A percentile compares a stretch with the other conserved stretches of the same genome.
Evolutionary conservation across 2,888 invertebrate species (phyloP).

Genomic region (Drosophila pseudotalamancana): DNA sequence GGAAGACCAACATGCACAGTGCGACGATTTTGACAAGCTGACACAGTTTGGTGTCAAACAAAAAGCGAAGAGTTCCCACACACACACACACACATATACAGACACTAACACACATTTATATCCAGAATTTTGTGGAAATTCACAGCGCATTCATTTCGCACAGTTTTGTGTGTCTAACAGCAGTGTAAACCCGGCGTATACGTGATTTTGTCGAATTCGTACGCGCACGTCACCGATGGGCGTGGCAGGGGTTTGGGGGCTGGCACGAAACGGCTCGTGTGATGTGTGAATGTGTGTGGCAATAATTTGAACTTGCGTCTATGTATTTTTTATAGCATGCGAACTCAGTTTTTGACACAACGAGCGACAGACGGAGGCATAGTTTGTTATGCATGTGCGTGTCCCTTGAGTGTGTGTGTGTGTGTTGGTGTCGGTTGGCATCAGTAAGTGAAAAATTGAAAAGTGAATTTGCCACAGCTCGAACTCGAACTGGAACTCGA

Average conservation of each 20-base stretch:
- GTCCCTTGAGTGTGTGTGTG: slow-evolving; percentile 19
- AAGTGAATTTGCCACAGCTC: slow-evolving; percentile 63
- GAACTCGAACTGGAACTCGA: not conserved
- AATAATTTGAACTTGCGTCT: slow-evolving; percentile 53
- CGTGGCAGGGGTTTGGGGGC: not conserved
- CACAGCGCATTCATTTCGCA: slow-evolving; percentile 59
- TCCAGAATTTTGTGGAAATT: slow-evolving; percentile 61
- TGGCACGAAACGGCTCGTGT: slow-evolving; percentile 9
- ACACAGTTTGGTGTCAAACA: slow-evolving; percentile 78
- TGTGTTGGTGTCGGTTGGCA: slow-evolving; percentile 22
- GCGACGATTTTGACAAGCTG: slow-evolving; percentile 77
- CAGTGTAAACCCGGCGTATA: slow-evolving; percentile 72
- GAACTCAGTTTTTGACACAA: slow-evolving; percentile 66
- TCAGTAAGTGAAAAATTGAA: slow-evolving; percentile 79
- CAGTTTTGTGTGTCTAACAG: slow-evolving; percentile 67
- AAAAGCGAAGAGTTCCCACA: slow-evolving; percentile 39
- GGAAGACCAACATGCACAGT: slow-evolving; percentile 76
- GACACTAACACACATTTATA: slow-evolving; percentile 2
- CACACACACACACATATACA: slow-evolving; percentile 11
- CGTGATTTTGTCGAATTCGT: slow-evolving; percentile 77
- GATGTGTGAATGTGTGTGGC: slow-evolving; percentile 35
- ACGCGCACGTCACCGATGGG: slow-evolving; percentile 59
- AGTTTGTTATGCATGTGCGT: slow-evolving; percentile 74
- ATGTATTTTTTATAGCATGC: slow-evolving; percentile 53
- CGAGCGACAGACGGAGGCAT: slow-evolving; percentile 52